Evolutionary conservation across 2,113 vertebrate species (phyloP).

Genomic region (Nibea coibor): DNA sequence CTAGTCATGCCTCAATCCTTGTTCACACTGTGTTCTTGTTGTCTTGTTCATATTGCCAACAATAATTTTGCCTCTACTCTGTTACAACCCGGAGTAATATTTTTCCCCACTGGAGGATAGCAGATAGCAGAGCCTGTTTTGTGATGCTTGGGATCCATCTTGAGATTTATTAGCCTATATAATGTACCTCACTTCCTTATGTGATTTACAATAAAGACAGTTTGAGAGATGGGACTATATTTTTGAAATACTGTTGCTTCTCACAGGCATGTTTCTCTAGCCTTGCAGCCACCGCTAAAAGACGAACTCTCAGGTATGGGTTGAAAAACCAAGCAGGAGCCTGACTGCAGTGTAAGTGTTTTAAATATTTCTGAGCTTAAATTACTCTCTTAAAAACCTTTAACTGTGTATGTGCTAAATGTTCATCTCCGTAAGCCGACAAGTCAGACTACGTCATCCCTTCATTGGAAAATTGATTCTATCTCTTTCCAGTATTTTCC

Average conservation of each 20-base stretch:
- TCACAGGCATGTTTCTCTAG: neutral
- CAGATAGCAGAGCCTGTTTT: neutral
- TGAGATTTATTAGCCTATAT: constrained; percentile 35
- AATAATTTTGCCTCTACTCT: neutral
- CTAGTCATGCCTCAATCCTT: neutral
- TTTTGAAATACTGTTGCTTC: constrained; percentile 15
- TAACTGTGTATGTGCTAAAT: neutral
- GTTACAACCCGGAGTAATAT: neutral
- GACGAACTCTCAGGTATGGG: neutral
- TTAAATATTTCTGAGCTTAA: constrained; percentile 1
- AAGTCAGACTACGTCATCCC: neutral
- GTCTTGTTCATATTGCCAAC: neutral
- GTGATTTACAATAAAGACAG: constrained; percentile 23
- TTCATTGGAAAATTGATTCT: neutral
- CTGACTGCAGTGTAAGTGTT: neutral
- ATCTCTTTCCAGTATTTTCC: neutral
- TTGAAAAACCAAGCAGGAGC: neutral
- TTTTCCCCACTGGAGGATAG: neutral
- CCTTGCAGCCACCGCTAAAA: neutral
- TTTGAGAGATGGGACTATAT: constrained; percentile 14
- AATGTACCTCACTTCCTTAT: constrained; percentile 4
- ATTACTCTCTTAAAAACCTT: neutral
- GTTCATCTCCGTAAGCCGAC: constrained; percentile 3
- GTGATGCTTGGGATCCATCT: neutral
- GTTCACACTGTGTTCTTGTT: constrained; percentile 1